Evolutionary conservation across 1,140 invertebrate species (phyloP).

Genomic region (Aphelinus certus): DNA sequence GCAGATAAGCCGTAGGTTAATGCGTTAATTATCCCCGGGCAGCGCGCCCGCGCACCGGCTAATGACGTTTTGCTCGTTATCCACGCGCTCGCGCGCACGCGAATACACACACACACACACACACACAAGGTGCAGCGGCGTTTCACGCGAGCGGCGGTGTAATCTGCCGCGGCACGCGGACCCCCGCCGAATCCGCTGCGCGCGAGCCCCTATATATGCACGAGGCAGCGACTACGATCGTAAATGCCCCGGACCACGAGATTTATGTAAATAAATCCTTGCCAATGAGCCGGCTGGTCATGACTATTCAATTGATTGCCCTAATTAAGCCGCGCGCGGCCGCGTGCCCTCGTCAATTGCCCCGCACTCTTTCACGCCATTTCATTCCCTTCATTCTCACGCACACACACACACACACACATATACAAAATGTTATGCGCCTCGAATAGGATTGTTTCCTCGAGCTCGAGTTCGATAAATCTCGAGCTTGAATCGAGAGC

Average conservation of each 20-base stretch:
- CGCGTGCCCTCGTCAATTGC: background rate
- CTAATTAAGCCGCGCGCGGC: background rate
- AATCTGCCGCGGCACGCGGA: too few relatives aligned
- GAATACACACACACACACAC: constrained; percentile 51
- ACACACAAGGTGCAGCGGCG: background rate
- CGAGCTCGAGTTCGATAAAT: too few relatives aligned
- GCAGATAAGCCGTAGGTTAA: constrained; percentile 44
- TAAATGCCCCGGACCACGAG: constrained; percentile 46
- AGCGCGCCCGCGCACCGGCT: background rate
- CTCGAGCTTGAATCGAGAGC: too few relatives aligned
- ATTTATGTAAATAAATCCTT: constrained; percentile 44
- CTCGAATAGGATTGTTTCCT: too few relatives aligned
- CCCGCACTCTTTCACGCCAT: too few relatives aligned
- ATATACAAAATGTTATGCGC: too few relatives aligned
- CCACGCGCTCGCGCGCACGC: constrained; percentile 38
- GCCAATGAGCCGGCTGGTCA: constrained; percentile 37
- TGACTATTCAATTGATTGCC: constrained; percentile 44
- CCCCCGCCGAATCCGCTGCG: too few relatives aligned
- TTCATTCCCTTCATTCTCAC: too few relatives aligned
- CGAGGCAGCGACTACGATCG: constrained; percentile 34
- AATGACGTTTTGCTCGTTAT: constrained; percentile 39
- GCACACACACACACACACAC: too few relatives aligned
- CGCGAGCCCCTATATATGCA: too few relatives aligned
- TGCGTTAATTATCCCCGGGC: constrained; percentile 58
- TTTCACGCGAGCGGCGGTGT: too few relatives aligned